Base-by-base conservation (phyloP, 2,888 invertebrate species). In the Tetanocera ferruginea region DNA sequence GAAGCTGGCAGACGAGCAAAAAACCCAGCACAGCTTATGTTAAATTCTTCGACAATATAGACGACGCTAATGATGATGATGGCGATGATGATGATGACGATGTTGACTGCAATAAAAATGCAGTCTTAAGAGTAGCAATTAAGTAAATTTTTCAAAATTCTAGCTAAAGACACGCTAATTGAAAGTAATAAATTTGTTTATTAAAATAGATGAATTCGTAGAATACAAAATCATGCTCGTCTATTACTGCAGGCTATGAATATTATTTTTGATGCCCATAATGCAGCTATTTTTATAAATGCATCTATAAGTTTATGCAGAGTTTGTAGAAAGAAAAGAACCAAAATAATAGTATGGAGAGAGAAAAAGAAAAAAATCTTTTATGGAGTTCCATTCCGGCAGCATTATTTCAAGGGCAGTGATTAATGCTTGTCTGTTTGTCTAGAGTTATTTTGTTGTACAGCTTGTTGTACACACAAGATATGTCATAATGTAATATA, bases 371-470 rank as follows among this genome's bases (percentile, higher is more conserved):
- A 43, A 1, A 23, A 37, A 57, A 8, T 60, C 62, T 55, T 28
- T 73, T 76, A 55, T 23, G 37, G 25, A 82, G 78, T 5, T 1
- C 11, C 62, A 62, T 23, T 62, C 31, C 2, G 64, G n/a, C 64
- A 23, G 23, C 57, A 23, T 76, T 31, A 73, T 80, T 80, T 81
- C 83, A 82, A 83, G 82, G 81, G 78, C 83, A 82, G 76, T 83
- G 83, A 83, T 82, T 83, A 83, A 82, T 83, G 64, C 31, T 17
- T 28, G 51, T 34, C 55, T 81, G 78, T 80, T 79, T 82, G 60
- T 57, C 55, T n/a, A 25, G 11, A 17, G 28, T 34, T 23, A 19
- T n/a, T n/a, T n/a, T 19, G 67, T 25, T 60, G 25, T 17, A 60
- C 43, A 60, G 60, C 62, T 49, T 73, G 73, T 72, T 55, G 55